These are phyloP conservation scores for Hydroisotoma schaefferi DNA, from an alignment of 2,888 invertebrate genomes.

Conservation along the genomic window DNA sequence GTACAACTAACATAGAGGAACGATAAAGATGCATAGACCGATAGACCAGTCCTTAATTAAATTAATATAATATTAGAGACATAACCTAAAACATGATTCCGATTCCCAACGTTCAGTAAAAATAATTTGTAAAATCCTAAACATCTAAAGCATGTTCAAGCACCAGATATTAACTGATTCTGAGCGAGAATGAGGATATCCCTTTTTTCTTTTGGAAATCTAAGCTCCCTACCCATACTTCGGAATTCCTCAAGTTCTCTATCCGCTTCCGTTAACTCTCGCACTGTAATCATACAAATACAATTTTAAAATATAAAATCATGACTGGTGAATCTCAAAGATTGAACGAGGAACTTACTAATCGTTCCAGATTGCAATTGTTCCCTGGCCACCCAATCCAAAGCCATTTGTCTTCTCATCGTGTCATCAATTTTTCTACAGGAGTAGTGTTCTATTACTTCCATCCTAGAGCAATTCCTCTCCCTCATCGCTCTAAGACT, in stretches of 20 bases:
- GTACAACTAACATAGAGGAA: too few species aligned
- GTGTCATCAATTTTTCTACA: constrained; percentile 88
- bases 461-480: constrained; percentile 88
- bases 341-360: constrained; percentile 21
- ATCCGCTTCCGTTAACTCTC: constrained; percentile 79
- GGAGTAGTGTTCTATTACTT: constrained; percentile 86
- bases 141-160: constrained; percentile 4
- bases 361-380: constrained; percentile 36
- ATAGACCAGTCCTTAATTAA: too few species aligned
- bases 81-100: too few species aligned
- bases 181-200: constrained; percentile 87
- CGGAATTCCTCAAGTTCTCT: constrained; percentile 80
- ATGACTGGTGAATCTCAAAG: background rate
- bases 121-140: too few species aligned
- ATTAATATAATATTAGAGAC: too few species aligned
- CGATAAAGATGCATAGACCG: too few species aligned
- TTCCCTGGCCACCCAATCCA: constrained; percentile 79
- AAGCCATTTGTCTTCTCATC: constrained; percentile 93
- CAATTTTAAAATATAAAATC: background rate
- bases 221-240: constrained; percentile 80
- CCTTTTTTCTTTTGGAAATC: constrained; percentile 93
- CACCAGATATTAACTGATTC: constrained; percentile 53
- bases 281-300: constrained; percentile 52
- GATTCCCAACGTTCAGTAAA: too few species aligned
- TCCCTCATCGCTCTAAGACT: constrained; percentile 92